Evolutionary conservation across 2,113 vertebrate genomes (phyloP), one percentile per base, ranked within the genome.

Genomic region (Hassar affinis): DNA sequence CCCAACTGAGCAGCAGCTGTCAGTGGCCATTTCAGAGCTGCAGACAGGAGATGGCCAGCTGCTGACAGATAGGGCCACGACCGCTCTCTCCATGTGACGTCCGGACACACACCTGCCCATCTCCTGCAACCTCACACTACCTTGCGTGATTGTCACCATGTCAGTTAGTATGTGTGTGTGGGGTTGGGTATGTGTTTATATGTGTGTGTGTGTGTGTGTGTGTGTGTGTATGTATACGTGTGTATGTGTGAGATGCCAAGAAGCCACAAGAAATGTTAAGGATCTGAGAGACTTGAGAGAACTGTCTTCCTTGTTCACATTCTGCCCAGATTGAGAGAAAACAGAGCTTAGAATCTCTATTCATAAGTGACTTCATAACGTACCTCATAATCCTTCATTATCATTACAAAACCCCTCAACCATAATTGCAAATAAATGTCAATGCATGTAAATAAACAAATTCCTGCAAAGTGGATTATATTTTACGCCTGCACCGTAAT

Each of bases 1-100:
- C 76, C 81, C 72, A 85, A 85, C 74, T 69, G 85, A 85, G 80
- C 75, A 79, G 86, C 86, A 83, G 85, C 87, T 88, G 87, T 83
- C 86, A 86, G 77, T 79, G 66, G 86, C 80, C 84, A 78, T 89
- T 86, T 81, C 80, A 89, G 85, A 81, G 76, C 81, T 42, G 79
- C 56, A 54, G 85, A 85, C 86, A 85, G 86, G 86, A 86, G 84
- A 86, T 80, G 86, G 75, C 64, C 83, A 87, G 87, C 85, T 84
- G 87, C 74, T 89, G 87, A 88, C 85, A 88, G 79, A 77, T 57
- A 81, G 86, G 78, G 81, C 83, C 82, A 82, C 61, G 47, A 57
- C 59, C 83, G 33, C 85, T 83, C 80, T 86, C 84, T 64, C 87
- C 85, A 79, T 66, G 78, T 86, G 83, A 87, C 77, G 81, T 84